A percentile compares a stretch with the other conserved stretches of the same genome.
Conservation (phyloP, 2,797 vertebrate genomes). For the Poecilia velifera region DNA sequence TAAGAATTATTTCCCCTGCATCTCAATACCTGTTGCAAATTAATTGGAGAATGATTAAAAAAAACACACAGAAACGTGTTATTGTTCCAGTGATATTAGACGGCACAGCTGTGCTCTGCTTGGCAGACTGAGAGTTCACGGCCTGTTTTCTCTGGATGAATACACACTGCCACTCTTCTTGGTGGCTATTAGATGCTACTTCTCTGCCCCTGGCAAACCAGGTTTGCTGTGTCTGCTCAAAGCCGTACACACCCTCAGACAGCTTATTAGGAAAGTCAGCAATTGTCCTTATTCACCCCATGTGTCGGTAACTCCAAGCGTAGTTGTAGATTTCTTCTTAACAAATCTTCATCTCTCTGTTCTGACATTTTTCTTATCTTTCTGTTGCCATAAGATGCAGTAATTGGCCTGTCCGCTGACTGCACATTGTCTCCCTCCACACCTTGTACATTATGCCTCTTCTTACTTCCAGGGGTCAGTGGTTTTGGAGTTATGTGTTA, state of each 20-base stretch:
- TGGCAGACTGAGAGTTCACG: conserved; percentile 21
- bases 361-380: conserved; percentile 23
- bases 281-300: conserved; percentile 34
- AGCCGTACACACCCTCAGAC: conserved; percentile 37
- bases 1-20: neutral
- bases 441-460: conserved; percentile 1
- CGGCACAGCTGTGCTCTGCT: conserved; percentile 11
- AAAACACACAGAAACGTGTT: conserved; percentile 14
- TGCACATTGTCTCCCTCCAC: conserved; percentile 24
- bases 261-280: conserved; percentile 59
- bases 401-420: conserved; percentile 50
- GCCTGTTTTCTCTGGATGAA: conserved; percentile 37
- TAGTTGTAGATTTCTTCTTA: conserved; percentile 15
- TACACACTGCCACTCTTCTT: conserved; percentile 29
- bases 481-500: conserved; percentile 25
- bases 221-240: conserved; percentile 42
- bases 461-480: conserved; percentile 29
- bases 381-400: conserved; percentile 37
- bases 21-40: neutral
- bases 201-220: conserved; percentile 28
- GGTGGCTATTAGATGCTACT: conserved; percentile 50
- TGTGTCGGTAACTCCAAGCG: conserved; percentile 42
- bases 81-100: conserved; percentile 25
- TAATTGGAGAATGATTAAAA: neutral
- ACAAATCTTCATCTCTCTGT: conserved; percentile 21